Conservation (phyloP, 2,113 vertebrate genomes). For the Myotis davidii region DNA sequence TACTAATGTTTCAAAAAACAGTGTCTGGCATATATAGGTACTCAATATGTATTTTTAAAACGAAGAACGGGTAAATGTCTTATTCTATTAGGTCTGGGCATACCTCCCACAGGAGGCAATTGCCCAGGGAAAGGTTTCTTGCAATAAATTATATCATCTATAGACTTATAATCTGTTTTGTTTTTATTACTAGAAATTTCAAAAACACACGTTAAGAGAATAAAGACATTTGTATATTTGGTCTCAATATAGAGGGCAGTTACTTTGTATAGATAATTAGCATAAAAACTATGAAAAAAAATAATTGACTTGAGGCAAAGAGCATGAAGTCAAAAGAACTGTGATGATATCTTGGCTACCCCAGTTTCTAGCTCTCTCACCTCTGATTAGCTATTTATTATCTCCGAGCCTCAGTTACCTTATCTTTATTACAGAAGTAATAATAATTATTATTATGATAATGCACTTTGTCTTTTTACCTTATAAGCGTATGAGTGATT, state of each 20-base stretch:
- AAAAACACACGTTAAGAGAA: background rate
- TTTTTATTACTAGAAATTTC: conserved; percentile 31
- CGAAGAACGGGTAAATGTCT: background rate
- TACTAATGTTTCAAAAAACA: background rate
- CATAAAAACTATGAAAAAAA: background rate
- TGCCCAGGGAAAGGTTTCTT: background rate
- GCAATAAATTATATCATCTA: background rate
- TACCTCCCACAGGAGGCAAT: background rate
- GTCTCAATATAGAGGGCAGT: background rate
- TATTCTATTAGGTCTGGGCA: background rate
- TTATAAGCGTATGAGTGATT: background rate
- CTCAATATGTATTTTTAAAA: background rate
- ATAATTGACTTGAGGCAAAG: background rate
- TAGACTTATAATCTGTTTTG: background rate
- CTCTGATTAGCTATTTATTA: background rate
- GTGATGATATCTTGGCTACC: background rate
- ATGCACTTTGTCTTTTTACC: background rate
- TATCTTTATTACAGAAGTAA: background rate
- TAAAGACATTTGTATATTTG: background rate
- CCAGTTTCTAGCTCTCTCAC: background rate
- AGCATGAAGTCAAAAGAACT: background rate
- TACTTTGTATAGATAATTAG: background rate
- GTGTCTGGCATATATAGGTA: background rate
- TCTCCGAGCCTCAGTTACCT: background rate
- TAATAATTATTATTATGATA: too few relatives aligned